Evolutionary conservation across 2,888 invertebrate genomes (phyloP).

Genomic region (Callimorpha dominula): DNA sequence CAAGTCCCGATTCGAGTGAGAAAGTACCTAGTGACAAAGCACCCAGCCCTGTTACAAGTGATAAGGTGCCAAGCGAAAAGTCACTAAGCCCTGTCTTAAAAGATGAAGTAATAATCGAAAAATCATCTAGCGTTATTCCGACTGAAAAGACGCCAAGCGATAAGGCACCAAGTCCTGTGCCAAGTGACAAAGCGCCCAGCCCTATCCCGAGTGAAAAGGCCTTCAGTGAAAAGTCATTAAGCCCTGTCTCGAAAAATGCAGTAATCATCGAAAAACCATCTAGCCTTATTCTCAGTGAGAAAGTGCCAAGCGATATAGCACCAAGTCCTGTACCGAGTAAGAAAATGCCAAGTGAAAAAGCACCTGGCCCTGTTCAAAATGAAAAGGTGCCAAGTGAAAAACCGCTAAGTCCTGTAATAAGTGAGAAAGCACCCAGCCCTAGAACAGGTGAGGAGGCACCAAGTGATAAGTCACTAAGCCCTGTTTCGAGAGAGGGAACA

Average conservation of each 20-base stretch:
- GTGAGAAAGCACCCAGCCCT: constrained; percentile 6
- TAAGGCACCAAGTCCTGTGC: neutral
- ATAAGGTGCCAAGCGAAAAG: constrained; percentile 3
- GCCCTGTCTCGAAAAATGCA: neutral
- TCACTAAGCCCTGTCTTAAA: neutral
- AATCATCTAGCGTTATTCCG: neutral
- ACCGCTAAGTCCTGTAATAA: neutral
- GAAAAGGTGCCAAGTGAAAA: constrained; percentile 4
- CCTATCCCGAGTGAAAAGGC: neutral
- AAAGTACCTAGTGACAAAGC: constrained; percentile 1
- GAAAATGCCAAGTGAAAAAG: too few species aligned
- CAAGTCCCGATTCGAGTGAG: constrained; percentile 2
- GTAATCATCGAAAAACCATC: neutral
- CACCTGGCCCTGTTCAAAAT: neutral
- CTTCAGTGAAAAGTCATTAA: neutral
- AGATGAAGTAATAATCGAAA: constrained; percentile 8
- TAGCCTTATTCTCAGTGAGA: neutral
- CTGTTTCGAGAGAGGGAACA: constrained; percentile 1
- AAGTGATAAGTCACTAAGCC: constrained; percentile 9
- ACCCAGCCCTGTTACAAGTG: neutral
- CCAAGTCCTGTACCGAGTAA: neutral
- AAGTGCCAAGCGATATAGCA: neutral
- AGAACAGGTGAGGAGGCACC: neutral
- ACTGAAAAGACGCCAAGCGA: neutral
- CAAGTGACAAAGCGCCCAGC: neutral